Percentiles rank a stretch among this genome's conserved stretches.
Conservation (phyloP, 2,113 vertebrate genomes). For the Callithrix jacchus region DNA sequence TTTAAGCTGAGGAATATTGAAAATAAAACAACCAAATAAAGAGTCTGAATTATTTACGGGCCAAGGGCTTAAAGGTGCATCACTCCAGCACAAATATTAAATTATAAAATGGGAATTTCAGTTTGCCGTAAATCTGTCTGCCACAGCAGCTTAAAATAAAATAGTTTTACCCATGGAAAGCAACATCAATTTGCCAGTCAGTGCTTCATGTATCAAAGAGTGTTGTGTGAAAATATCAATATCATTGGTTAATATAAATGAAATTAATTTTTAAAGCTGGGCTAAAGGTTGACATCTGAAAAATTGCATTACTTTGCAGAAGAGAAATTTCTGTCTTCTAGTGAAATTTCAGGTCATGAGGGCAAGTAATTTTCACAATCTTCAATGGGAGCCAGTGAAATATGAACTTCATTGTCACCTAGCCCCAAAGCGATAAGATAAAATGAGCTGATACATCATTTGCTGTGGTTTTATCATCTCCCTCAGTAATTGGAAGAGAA, state of each 20-base stretch:
- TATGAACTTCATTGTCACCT: slow-evolving; percentile 94
- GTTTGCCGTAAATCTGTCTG: slow-evolving; percentile 87
- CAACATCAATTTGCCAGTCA: slow-evolving; percentile 86
- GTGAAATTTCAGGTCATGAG: slow-evolving; percentile 92
- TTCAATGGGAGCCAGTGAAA: slow-evolving; percentile 92
- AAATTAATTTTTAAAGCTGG: slow-evolving; percentile 94
- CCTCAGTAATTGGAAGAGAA: slow-evolving; percentile 90
- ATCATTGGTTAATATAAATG: slow-evolving; percentile 94
- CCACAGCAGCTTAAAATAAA: slow-evolving; percentile 85
- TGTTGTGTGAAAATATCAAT: slow-evolving; percentile 91
- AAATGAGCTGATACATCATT: slow-evolving; percentile 94
- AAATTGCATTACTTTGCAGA: slow-evolving; percentile 93
- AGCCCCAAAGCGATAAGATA: slow-evolving; percentile 91
- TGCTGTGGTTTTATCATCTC: slow-evolving; percentile 91
- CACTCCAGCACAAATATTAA: slow-evolving; percentile 83
- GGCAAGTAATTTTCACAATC: slow-evolving; percentile 92
- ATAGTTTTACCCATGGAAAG: slow-evolving; percentile 84
- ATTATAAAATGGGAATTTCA: slow-evolving; percentile 84
- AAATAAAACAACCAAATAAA: slow-evolving; percentile 74
- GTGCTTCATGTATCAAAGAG: slow-evolving; percentile 90
- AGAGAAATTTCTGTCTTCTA: slow-evolving; percentile 91
- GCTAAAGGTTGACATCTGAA: slow-evolving; percentile 93
- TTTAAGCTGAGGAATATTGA: slow-evolving; percentile 64
- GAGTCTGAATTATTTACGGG: slow-evolving; percentile 83
- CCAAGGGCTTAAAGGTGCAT: slow-evolving; percentile 80